phyloP scores from a whole-genome alignment of 2,113 vertebrate species.

The Erinaceus europaeus region DNA sequence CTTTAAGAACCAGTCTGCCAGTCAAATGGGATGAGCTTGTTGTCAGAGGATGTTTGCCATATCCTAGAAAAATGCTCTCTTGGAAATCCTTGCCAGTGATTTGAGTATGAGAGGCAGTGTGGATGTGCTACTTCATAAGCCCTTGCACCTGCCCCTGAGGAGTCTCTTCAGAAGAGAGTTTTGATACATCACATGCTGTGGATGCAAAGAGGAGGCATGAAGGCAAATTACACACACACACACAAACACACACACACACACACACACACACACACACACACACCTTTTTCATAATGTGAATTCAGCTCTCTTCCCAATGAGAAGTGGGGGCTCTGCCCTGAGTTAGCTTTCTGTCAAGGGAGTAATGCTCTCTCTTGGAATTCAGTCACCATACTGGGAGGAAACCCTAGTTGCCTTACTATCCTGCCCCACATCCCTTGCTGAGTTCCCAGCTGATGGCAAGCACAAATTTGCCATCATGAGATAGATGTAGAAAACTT shows the following conservation, averaged over 20 bases:
- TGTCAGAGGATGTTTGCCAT: conserved; percentile 6
- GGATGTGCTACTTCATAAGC: background rate
- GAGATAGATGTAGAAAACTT: background rate
- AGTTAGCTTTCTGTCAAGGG: no score
- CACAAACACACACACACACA: no score
- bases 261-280: no score
- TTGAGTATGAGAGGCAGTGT: background rate
- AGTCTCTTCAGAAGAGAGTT: background rate
- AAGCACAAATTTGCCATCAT: background rate
- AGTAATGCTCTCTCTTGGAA: background rate
- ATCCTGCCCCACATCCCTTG: background rate
- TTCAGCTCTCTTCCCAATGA: background rate
- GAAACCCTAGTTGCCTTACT: no score
- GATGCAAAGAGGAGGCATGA: background rate
- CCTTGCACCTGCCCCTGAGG: background rate
- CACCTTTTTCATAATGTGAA: background rate
- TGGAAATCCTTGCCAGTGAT: background rate
- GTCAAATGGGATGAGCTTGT: conserved; percentile 12
- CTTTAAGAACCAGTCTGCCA: background rate
- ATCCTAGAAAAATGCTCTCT: conserved; percentile 31
- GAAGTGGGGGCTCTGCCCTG: background rate
- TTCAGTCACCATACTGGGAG: background rate
- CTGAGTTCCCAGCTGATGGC: background rate
- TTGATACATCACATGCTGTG: background rate
- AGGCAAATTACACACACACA: no score